Conservation (phyloP, 2,797 vertebrate genomes). For the Avahi laniger region DNA sequence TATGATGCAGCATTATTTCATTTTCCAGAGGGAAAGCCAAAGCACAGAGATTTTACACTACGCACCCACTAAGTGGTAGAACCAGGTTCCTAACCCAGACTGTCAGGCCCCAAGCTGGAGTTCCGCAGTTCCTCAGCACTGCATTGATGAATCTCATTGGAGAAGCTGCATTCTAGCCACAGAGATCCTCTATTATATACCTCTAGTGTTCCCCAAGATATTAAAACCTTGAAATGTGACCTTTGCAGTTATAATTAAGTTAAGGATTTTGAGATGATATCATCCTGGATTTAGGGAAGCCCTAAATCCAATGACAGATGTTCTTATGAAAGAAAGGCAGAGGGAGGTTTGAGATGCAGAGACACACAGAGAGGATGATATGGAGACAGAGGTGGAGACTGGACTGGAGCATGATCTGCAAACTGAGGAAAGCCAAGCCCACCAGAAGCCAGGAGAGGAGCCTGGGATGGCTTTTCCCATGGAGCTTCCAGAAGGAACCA, state of each 20-base stretch:
- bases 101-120: not conserved
- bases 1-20: not conserved
- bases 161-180: not conserved
- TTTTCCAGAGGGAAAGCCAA: conserved; percentile 4
- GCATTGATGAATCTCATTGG: not conserved
- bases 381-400: not conserved
- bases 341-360: not conserved
- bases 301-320: not conserved
- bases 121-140: not conserved
- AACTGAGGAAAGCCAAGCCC: no score
- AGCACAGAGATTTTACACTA: not conserved
- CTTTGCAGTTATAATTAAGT: not conserved
- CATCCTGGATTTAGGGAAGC: not conserved
- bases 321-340: not conserved
- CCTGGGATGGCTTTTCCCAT: not conserved
- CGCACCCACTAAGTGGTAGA: not conserved
- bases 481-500: not conserved
- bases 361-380: not conserved
- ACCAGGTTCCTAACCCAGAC: not conserved
- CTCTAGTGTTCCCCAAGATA: not conserved
- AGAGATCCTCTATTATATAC: not conserved
- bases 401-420: not conserved
- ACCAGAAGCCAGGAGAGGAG: not conserved
- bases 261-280: not conserved
- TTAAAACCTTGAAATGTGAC: not conserved